Conservation (phyloP, 2,888 invertebrate species). For the Cactoblastis cactorum region DNA sequence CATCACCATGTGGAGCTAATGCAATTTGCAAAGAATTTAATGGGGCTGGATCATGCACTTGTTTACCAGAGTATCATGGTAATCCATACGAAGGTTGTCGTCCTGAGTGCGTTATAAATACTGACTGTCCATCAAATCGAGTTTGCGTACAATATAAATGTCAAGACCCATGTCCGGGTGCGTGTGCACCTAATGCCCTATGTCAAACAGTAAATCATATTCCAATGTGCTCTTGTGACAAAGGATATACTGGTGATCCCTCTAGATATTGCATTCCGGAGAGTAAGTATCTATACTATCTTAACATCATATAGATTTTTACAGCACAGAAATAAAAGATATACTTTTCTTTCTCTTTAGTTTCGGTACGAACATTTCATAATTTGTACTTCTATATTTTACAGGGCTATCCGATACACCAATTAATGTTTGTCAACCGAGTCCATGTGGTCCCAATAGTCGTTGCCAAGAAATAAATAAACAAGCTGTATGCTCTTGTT, state of each 20-base stretch:
- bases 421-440: slow-evolving; percentile 82
- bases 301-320: too few species aligned
- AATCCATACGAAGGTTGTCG: slow-evolving; percentile 88
- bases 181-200: slow-evolving; percentile 86
- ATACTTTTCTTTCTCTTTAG: too few species aligned
- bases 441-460: slow-evolving; percentile 88
- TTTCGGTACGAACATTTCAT: background rate
- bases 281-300: too few species aligned
- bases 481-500: slow-evolving; percentile 87
- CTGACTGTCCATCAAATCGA: slow-evolving; percentile 83
- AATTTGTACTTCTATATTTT: slow-evolving; percentile 22
- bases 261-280: slow-evolving; percentile 80
- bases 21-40: slow-evolving; percentile 81
- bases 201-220: slow-evolving; percentile 87
- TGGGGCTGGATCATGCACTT: slow-evolving; percentile 83
- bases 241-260: slow-evolving; percentile 86
- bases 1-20: slow-evolving; percentile 83
- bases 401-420: slow-evolving; percentile 45
- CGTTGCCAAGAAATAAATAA: slow-evolving; percentile 85
- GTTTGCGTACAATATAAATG: slow-evolving; percentile 87
- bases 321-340: too few species aligned
- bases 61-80: slow-evolving; percentile 84
- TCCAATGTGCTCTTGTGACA: slow-evolving; percentile 83
- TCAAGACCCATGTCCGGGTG: slow-evolving; percentile 87
- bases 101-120: slow-evolving; percentile 85